phyloP scores from a whole-genome alignment of 1,140 invertebrate species.

The Dolichoris vasculosae region DNA sequence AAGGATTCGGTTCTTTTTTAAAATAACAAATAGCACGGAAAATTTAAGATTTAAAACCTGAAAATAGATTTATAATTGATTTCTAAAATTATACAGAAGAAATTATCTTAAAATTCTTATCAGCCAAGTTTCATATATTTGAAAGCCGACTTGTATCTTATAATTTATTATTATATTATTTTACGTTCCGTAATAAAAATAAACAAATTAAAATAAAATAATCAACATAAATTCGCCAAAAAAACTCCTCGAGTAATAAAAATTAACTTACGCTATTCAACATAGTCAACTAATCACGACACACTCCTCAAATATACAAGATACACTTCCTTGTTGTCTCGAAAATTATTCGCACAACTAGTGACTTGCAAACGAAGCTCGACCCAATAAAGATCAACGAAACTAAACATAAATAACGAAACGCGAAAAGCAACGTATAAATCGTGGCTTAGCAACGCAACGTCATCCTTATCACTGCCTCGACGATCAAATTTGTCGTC shows the following conservation, averaged over 20 bases:
- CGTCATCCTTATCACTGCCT: background rate
- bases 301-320: background rate
- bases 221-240: background rate
- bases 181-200: background rate
- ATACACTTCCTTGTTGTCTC: background rate
- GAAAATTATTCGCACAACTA: no score
- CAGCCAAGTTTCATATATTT: background rate
- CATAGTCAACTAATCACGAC: background rate
- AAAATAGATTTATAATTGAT: background rate
- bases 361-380: constrained; percentile 6
- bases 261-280: background rate
- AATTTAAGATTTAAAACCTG: no score
- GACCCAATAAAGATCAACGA: background rate
- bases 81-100: background rate
- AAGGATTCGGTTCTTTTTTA: background rate
- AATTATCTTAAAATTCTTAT: background rate
- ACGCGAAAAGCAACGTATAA: background rate
- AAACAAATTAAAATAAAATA: background rate
- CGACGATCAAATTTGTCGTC: background rate
- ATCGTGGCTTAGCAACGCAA: background rate
- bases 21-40: background rate
- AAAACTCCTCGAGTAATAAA: background rate
- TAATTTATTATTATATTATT: no score
- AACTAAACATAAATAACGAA: constrained; percentile 5
- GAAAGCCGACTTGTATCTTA: no score